A percentile compares a stretch with the other conserved stretches of the same genome.
These are phyloP conservation scores for Exephanes ischioxanthus DNA, from an alignment of 2,888 invertebrate species.

Conservation along the genomic window DNA sequence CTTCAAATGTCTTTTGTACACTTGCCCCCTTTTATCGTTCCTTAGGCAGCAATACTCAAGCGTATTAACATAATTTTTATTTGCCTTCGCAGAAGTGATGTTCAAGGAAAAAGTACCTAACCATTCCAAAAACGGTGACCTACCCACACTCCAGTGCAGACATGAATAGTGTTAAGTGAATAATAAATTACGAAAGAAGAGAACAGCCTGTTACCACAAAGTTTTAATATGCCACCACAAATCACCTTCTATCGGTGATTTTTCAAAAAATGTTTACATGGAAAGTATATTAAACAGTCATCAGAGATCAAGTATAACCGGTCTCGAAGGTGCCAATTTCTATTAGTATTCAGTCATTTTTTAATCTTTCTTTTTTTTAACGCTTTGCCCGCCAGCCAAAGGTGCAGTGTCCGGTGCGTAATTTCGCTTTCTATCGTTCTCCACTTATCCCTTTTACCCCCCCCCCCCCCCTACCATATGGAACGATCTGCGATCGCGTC, in stretches of 20 bases:
- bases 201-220: neutral
- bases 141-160: no score
- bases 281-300: neutral
- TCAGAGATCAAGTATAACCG: neutral
- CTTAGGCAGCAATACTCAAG: no score
- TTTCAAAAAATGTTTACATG: neutral
- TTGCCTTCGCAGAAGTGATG: no score
- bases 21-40: no score
- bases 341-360: neutral
- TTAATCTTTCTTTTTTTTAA: neutral
- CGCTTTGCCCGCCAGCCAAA: neutral
- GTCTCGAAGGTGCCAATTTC: neutral
- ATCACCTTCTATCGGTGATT: neutral
- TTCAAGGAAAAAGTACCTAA: no score
- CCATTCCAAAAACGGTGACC: no score
- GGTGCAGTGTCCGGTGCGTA: neutral
- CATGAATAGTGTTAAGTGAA: no score
- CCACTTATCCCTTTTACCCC: neutral
- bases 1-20: no score
- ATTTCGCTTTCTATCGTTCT: slow-evolving; percentile 3
- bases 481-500: neutral
- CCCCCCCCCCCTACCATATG: neutral
- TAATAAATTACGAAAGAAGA: no score
- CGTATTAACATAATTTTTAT: no score
- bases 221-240: neutral